phyloP scores from a whole-genome alignment of 2,797 vertebrate species.

The Prunella strophiata region DNA sequence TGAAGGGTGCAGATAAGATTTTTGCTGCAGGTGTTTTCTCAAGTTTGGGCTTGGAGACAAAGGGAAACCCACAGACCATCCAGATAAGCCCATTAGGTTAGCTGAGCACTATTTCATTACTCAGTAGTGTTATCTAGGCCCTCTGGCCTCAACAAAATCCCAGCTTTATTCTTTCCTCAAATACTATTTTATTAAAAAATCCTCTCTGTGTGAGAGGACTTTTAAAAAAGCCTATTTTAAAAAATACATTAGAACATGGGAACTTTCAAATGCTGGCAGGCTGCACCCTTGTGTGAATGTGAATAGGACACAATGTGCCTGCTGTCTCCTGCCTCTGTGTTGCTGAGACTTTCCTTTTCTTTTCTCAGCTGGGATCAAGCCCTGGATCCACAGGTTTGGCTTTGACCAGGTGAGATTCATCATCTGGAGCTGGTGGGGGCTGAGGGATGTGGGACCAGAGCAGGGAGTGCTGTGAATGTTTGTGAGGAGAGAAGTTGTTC shows the following conservation, averaged over 20 bases:
- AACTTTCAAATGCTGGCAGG: neutral
- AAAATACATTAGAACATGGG: neutral
- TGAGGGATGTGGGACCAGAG: neutral
- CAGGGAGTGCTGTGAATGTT: neutral
- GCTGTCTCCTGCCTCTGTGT: neutral
- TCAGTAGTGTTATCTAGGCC: neutral
- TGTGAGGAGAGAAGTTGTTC: neutral
- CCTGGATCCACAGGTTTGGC: neutral
- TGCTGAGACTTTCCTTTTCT: neutral
- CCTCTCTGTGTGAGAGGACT: neutral
- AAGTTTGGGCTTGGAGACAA: slow-evolving; percentile 29
- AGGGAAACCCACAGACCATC: slow-evolving; percentile 9
- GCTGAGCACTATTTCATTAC: slow-evolving; percentile 18
- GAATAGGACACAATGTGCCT: neutral
- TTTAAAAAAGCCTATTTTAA: neutral
- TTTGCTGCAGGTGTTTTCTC: slow-evolving; percentile 38
- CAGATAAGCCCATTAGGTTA: slow-evolving; percentile 46
- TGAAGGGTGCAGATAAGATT: slow-evolving; percentile 29
- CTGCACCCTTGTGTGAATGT: neutral
- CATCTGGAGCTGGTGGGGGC: neutral
- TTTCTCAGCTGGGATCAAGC: neutral
- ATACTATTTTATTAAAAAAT: slow-evolving; percentile 10
- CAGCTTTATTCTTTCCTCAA: slow-evolving; percentile 7
- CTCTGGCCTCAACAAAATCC: slow-evolving; percentile 29
- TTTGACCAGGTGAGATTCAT: neutral